Evolutionary conservation across 2,888 invertebrate genomes (phyloP), one percentile per base, ranked within the genome.

Genomic region (Lepidochrysops patricia): DNA sequence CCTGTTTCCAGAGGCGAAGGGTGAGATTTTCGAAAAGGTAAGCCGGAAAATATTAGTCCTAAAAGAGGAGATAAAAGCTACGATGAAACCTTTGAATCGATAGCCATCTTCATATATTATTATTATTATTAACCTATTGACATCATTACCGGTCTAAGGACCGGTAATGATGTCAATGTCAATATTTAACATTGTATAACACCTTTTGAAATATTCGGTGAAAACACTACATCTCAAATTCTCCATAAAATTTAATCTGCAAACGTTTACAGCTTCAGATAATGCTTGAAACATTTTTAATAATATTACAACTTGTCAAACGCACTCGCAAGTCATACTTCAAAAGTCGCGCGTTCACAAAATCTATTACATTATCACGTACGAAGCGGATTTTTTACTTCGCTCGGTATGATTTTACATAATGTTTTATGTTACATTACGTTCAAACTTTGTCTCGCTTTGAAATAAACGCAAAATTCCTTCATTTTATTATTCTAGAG

Each of bases 301-400:
- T 79, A 82, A 78, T 76, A 77, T 77, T 69, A 69, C 70, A 70
- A 73, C 73, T 74, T 81, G 81, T 82, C 81, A 79, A 75, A 80
- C 73, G 68, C 80, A 82, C 74, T 75, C 74, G 71, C 67, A 66
- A 66, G 66, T 71, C 70, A 70, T 75, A 74, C 75, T 77, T 79
- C 73, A 72, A 70, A 73, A 75, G 71, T 72, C 72, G 70, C 71
- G 67, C 71, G 72, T 60, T 61, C 61, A 64, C 72, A 68, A 73
- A 54, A 72, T 73, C 73, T 76, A 77, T 76, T 79, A 77, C 77
- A 76, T 79, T 80, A 78, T 78, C 82, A 82, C 80, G 82, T 79
- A 71, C 75, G 66, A 74, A 72, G 67, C 67, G 71, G 75, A 75
- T 79, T 75, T 76, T 50, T 34, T 58, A 58, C 49, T 58, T 58